Evolutionary conservation across 2,113 vertebrate species (phyloP).

Genomic region (Peromyscus californicus): DNA sequence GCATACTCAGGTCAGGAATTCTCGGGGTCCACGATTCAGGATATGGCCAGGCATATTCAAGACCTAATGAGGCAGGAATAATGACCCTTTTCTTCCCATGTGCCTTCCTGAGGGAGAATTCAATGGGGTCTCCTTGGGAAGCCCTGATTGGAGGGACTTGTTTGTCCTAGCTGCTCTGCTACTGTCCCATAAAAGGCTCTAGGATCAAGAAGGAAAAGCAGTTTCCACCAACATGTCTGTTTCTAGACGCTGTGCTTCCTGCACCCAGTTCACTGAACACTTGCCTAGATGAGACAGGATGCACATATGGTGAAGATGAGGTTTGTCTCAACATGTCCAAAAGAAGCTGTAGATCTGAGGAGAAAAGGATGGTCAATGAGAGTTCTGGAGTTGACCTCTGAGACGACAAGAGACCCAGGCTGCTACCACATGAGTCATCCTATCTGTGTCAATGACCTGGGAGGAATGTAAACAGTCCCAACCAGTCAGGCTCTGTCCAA

Average conservation of each 20-base stretch:
- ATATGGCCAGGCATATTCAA: neutral
- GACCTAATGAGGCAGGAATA: too few relatives aligned
- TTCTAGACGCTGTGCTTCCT: neutral
- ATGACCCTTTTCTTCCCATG: neutral
- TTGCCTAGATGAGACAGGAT: neutral
- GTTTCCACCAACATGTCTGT: neutral
- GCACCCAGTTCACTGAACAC: neutral
- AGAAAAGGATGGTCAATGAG: neutral
- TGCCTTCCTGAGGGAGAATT: neutral
- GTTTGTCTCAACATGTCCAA: neutral
- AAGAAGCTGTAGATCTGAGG: neutral
- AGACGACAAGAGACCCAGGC: neutral
- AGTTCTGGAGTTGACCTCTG: neutral
- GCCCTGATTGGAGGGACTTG: neutral
- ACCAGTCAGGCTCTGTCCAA: too few relatives aligned
- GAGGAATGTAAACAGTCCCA: too few relatives aligned
- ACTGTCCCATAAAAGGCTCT: neutral
- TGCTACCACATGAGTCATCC: neutral
- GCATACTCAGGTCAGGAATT: neutral
- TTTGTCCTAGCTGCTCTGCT: too few relatives aligned
- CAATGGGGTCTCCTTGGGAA: neutral
- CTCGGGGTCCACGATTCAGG: too few relatives aligned
- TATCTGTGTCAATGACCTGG: too few relatives aligned
- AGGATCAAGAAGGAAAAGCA: neutral
- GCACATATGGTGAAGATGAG: neutral